phyloP scores from a whole-genome alignment of 2,888 invertebrate species.

The Cosmopolites sordidus region DNA sequence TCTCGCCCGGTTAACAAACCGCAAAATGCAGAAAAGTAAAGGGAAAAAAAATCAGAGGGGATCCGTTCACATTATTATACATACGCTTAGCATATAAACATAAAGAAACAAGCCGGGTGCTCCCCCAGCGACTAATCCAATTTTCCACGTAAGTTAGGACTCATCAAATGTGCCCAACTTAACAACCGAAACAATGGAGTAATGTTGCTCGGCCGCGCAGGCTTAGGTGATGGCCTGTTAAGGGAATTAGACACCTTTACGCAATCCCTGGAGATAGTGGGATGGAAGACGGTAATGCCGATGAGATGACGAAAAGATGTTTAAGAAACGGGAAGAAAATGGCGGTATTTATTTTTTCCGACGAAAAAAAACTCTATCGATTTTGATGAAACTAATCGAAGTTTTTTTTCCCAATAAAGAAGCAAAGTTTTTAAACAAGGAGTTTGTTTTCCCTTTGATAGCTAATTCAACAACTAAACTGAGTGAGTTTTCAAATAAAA shows the following conservation, averaged over 20 bases:
- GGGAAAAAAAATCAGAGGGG: slow-evolving; percentile 3
- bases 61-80: not conserved
- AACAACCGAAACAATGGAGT: slow-evolving; percentile 13
- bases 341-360: too few species aligned
- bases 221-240: not conserved
- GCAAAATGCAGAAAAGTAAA: slow-evolving; percentile 12
- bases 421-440: too few species aligned
- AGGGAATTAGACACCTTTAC: not conserved
- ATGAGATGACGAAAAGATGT: too few species aligned
- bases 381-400: too few species aligned
- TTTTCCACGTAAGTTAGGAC: slow-evolving; percentile 19
- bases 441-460: too few species aligned
- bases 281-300: too few species aligned
- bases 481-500: too few species aligned
- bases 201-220: slow-evolving; percentile 2
- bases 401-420: too few species aligned
- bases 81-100: slow-evolving; percentile 18
- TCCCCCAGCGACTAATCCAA: slow-evolving; percentile 20
- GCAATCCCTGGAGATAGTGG: too few species aligned
- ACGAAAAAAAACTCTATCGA: too few species aligned
- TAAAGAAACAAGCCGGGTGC: slow-evolving; percentile 13
- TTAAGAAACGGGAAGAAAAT: too few species aligned
- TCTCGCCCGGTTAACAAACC: slow-evolving; percentile 8
- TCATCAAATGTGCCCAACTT: slow-evolving; percentile 12
- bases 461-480: too few species aligned